phyloP scores from a whole-genome alignment of 2,797 vertebrate species.

The Chloroceryle inda region DNA sequence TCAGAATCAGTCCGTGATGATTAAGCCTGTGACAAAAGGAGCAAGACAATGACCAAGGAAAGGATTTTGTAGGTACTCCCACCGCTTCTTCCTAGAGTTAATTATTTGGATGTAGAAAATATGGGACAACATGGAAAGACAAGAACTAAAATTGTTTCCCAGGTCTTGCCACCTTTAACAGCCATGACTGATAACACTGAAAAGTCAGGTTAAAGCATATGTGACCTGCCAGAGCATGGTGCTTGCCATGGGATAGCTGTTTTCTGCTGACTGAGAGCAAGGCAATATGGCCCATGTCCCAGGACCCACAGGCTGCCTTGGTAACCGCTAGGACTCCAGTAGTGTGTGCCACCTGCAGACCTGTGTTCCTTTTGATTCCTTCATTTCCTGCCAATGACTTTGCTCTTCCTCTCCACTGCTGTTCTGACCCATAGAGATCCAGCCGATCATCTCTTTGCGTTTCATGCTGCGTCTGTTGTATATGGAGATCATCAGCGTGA shows the following conservation, averaged over 20 bases:
- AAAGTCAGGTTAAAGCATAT: not conserved
- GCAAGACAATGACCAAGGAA: not conserved
- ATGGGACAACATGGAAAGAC: not conserved
- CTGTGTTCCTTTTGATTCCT: constrained; percentile 88
- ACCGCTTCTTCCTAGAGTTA: not conserved
- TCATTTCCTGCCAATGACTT: constrained; percentile 96
- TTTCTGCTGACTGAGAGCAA: not conserved
- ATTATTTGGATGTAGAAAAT: not conserved
- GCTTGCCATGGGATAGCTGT: not conserved
- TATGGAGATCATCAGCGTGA: constrained; percentile 93
- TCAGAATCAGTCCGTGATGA: not conserved
- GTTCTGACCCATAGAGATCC: constrained; percentile 93
- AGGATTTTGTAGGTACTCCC: not conserved
- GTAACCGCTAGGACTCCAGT: constrained; percentile 87
- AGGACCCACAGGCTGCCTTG: not conserved
- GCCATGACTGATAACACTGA: not conserved
- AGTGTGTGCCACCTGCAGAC: constrained; percentile 94
- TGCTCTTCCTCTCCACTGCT: constrained; percentile 94
- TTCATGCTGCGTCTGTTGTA: constrained; percentile 95
- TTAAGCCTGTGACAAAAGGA: not conserved
- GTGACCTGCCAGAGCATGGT: not conserved
- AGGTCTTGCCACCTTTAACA: not conserved
- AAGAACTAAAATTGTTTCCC: not conserved
- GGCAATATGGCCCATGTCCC: not conserved
- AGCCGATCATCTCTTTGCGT: constrained; percentile 97